A percentile compares a stretch with the other conserved stretches of the same genome.
These are phyloP conservation scores for Lissocephala sabroskyi DNA, from an alignment of 2,888 invertebrate genomes.

Conservation along the genomic window DNA sequence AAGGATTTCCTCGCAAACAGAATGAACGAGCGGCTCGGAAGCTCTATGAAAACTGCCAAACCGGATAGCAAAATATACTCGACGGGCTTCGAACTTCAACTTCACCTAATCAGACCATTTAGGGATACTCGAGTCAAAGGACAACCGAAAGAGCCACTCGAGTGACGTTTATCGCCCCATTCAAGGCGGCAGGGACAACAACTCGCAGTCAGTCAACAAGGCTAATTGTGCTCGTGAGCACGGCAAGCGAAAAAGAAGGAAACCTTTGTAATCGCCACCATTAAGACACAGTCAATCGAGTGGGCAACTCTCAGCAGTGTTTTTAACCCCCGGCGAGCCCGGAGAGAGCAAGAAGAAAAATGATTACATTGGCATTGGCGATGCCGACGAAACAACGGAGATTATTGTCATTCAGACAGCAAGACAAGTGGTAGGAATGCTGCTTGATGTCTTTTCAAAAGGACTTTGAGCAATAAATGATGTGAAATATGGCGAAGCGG, in stretches of 20 bases:
- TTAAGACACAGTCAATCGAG: conserved; percentile 47
- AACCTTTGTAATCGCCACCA: conserved; percentile 52
- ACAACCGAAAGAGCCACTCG: too few species aligned
- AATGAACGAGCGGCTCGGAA: too few species aligned
- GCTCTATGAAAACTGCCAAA: too few species aligned
- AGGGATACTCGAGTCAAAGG: too few species aligned
- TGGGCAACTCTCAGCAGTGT: conserved; percentile 26
- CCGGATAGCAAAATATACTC: too few species aligned
- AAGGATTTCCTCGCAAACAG: conserved; percentile 21
- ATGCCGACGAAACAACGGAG: conserved; percentile 42
- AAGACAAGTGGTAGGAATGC: conserved; percentile 41
- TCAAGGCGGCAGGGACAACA: too few species aligned
- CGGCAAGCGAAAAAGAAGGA: conserved; percentile 27
- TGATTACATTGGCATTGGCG: conserved; percentile 41
- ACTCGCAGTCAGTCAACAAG: conserved; percentile 19
- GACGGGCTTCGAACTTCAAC: too few species aligned
- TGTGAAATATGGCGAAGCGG: conserved; percentile 49
- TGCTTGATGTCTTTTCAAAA: conserved; percentile 30
- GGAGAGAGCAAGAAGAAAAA: conserved; percentile 14
- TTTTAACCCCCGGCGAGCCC: too few species aligned
- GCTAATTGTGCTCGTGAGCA: conserved; percentile 40
- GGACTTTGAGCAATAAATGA: conserved; percentile 53
- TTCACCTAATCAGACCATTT: too few species aligned
- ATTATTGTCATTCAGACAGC: conserved; percentile 41
- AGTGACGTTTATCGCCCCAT: conserved; percentile 23